Conservation (phyloP, 1,140 invertebrate genomes). For the Drosophila azteca region DNA sequence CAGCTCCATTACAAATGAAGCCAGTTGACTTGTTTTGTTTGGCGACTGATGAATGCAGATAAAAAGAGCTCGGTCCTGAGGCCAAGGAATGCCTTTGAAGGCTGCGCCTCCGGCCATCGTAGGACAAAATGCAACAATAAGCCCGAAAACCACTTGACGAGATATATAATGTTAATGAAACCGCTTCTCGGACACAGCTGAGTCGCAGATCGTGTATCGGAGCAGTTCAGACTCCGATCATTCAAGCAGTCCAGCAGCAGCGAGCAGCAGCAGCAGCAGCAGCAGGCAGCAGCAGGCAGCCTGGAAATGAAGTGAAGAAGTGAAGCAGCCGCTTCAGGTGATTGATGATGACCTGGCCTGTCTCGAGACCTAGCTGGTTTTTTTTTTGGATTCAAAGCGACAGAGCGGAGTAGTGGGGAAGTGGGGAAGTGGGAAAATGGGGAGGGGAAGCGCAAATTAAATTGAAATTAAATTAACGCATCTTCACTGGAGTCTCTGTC, state of each 20-base stretch:
- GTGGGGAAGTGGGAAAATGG: slow-evolving; percentile 8
- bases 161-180: slow-evolving; percentile 49
- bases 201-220: background rate
- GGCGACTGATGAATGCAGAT: slow-evolving; percentile 80
- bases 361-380: slow-evolving; percentile 22
- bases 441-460: slow-evolving; percentile 56
- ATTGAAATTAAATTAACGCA: slow-evolving; percentile 80
- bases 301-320: background rate
- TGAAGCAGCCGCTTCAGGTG: slow-evolving; percentile 37
- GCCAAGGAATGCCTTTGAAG: slow-evolving; percentile 71
- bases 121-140: slow-evolving; percentile 76
- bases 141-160: slow-evolving; percentile 65
- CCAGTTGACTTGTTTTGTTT: slow-evolving; percentile 66
- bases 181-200: slow-evolving; percentile 31
- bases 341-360: slow-evolving; percentile 48
- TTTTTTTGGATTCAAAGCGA: background rate
- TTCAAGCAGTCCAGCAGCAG: no score
- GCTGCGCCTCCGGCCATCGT: slow-evolving; percentile 46
- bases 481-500: slow-evolving; percentile 43
- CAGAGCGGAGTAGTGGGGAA: no score
- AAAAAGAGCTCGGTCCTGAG: slow-evolving; percentile 42
- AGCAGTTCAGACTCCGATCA: background rate
- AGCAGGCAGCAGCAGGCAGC: no score
- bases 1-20: slow-evolving; percentile 68
- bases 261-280: no score